Percentiles rank a stretch among this genome's conserved stretches.
Conservation (phyloP, 2,113 vertebrate genomes). For the Dasyurus viverrinus region DNA sequence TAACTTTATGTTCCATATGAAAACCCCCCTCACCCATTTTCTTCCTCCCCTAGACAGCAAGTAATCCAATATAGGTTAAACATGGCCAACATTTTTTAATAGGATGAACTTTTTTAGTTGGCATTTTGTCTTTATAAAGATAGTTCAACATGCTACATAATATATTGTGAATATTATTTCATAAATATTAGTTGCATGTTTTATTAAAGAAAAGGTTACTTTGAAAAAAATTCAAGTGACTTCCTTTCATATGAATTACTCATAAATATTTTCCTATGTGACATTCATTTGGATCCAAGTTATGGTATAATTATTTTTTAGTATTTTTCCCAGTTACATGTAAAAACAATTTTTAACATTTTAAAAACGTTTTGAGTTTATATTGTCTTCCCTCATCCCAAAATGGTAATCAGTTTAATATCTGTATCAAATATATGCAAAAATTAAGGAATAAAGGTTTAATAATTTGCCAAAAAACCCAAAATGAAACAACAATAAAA, state of each 20-base stretch:
- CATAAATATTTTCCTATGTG: not conserved
- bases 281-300: not conserved
- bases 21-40: no score
- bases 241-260: slow-evolving; percentile 3
- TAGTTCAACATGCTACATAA: not conserved
- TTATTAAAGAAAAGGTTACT: slow-evolving; percentile 11
- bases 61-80: no score
- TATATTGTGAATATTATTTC: not conserved
- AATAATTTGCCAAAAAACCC: no score
- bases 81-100: no score
- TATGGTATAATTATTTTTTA: not conserved
- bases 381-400: not conserved
- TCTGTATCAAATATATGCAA: no score
- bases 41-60: no score
- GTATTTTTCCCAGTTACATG: no score
- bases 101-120: not conserved
- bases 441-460: no score
- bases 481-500: no score
- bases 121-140: not conserved
- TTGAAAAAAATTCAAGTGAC: not conserved
- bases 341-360: not conserved
- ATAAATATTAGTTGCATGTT: not conserved
- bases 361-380: not conserved
- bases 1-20: no score
- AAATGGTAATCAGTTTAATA: not conserved